Base-by-base conservation (phyloP, 2,113 vertebrate genomes). In the Penelope pileata region DNA sequence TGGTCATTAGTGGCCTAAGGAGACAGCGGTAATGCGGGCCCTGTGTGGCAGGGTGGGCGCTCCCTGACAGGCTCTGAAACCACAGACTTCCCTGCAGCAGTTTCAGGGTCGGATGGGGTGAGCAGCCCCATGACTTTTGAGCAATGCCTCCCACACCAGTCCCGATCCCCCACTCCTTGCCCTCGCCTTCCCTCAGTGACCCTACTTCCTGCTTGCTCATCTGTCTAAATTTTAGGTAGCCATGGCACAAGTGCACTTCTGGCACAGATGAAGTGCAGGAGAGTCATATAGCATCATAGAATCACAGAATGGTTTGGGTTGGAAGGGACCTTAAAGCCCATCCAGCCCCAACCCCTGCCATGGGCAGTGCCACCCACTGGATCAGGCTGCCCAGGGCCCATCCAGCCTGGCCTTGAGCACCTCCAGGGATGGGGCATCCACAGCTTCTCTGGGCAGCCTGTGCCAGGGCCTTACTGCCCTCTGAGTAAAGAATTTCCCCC, bases 161-260 rank as follows among this genome's bases (percentile, higher is more conserved):
- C 8, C 0, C 9, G 0, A 36, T 12, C 21, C 16, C 34, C 34
- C 66, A 13, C 1, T 36, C 38, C 9, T 30, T 74, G 40, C 48
- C 4, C 6, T 15, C 22, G 70, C 30, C 13, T 87, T 42, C 47
- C 47, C 19, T 67, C 47, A 21, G 30, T 2, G 6, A 10, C 18
- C 45, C 4, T 17, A 12, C 40, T 70, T 36, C 45, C 56, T 32
- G 30, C 9, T 5, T 32, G 36, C 36, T 29, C 9, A 51, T 9
- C 6, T 24, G 0, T 67, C 62, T 34, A 38, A 82, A 14, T 16
- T 23, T n/a, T n/a, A 75, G 21, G 23, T 7, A 54, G 53, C 16
- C 53, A 4, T 10, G 24, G 50, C 24, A 8, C 18, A 24, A 40
- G 23, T 6, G 29, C 0, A 0, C 11, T 29, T 7, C 19, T n/a